A percentile compares a stretch with the other conserved stretches of the same genome.
These are phyloP conservation scores for Caenorhabditis sp. DNA, from an alignment of 2,888 invertebrate genomes.

Conservation along the genomic window DNA sequence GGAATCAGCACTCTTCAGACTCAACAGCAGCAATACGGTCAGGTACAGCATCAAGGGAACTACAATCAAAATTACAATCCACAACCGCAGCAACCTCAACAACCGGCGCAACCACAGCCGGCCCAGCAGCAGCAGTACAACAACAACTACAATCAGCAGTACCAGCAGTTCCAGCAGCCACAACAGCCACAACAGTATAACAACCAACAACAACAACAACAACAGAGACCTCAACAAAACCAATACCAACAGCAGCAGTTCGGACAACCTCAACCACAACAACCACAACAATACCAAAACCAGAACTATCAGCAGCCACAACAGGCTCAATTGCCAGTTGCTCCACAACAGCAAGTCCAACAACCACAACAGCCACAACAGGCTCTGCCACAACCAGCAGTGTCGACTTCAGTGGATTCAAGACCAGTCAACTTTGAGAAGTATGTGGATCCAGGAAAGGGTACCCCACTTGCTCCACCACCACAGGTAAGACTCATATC, in stretches of 20 bases:
- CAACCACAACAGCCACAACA: slow-evolving; percentile 58
- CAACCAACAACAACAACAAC: slow-evolving; percentile 50
- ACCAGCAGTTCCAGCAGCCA: slow-evolving; percentile 45
- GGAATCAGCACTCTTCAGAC: slow-evolving; percentile 59
- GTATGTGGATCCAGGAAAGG: slow-evolving; percentile 68
- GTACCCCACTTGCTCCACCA: slow-evolving; percentile 58
- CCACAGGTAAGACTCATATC: slow-evolving; percentile 28
- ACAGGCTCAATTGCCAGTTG: slow-evolving; percentile 51
- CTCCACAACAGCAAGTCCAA: slow-evolving; percentile 55
- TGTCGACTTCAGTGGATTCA: slow-evolving; percentile 61
- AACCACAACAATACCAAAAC: slow-evolving; percentile 36
- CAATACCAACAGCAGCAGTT: slow-evolving; percentile 45
- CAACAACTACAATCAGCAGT: slow-evolving; percentile 47
- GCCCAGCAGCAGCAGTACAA: slow-evolving; percentile 54
- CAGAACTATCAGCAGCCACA: slow-evolving; percentile 56
- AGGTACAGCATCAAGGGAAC: slow-evolving; percentile 65
- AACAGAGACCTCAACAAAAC: slow-evolving; percentile 56
- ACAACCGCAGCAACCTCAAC: slow-evolving; percentile 42
- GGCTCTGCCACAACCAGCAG: slow-evolving; percentile 56
- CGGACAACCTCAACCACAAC: slow-evolving; percentile 41
- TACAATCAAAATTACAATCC: slow-evolving; percentile 50
- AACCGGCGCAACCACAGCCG: slow-evolving; percentile 52
- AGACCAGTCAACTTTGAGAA: slow-evolving; percentile 70
- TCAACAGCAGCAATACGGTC: slow-evolving; percentile 65
- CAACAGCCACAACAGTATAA: slow-evolving; percentile 50